phyloP scores from a whole-genome alignment of 2,113 vertebrate genomes.

The Hyperopisus bebe region DNA sequence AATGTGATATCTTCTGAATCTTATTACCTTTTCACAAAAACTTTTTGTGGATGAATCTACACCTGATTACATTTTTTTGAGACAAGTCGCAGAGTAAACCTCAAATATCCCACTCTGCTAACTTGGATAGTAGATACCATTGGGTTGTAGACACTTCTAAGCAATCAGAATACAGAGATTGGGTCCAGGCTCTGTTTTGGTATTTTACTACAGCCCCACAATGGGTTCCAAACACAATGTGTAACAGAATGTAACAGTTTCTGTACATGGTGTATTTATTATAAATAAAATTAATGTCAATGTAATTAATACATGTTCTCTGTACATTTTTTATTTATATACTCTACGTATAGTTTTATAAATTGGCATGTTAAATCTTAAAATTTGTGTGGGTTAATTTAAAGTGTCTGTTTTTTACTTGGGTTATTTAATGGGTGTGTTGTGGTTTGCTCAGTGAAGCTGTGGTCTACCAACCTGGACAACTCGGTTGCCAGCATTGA shows the following conservation, averaged over 20 bases:
- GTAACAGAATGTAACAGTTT: background rate
- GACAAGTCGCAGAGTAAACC: background rate
- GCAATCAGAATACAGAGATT: background rate
- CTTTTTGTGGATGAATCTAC: background rate
- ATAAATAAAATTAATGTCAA: background rate
- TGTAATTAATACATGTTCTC: background rate
- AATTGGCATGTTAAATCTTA: background rate
- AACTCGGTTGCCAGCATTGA: constrained; percentile 98
- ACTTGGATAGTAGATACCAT: background rate
- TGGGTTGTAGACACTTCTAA: background rate
- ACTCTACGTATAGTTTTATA: background rate
- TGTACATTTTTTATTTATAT: background rate
- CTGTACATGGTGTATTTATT: background rate
- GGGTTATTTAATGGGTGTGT: background rate
- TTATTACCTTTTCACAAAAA: background rate
- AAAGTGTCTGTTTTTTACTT: background rate
- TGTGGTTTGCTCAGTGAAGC: constrained; percentile 71
- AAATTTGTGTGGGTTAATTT: background rate
- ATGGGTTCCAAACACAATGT: background rate
- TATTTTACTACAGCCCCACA: background rate
- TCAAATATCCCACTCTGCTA: background rate
- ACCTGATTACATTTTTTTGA: background rate
- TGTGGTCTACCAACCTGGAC: constrained; percentile 98
- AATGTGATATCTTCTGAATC: background rate
- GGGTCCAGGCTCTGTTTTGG: background rate